Percentiles rank a stretch among this genome's conserved stretches.
Evolutionary conservation across 2,888 invertebrate species (phyloP).

Genomic region (Apotomis betuletana): DNA sequence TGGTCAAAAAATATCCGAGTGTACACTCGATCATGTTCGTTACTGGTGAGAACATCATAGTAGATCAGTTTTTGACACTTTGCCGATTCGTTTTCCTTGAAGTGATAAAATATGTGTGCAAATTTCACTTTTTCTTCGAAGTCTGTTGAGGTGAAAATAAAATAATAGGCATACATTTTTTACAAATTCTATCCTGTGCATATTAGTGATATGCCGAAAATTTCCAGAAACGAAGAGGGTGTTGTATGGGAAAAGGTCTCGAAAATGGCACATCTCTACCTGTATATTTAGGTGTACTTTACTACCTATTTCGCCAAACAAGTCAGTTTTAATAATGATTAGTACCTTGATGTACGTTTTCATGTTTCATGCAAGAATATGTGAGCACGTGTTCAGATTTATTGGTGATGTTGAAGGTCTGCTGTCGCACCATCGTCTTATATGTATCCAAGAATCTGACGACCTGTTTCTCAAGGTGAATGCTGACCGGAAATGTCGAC

Average conservation of each 20-base stretch:
- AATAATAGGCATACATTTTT: neutral
- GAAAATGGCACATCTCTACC: no score
- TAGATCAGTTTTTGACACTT: constrained; percentile 68
- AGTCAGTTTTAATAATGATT: neutral
- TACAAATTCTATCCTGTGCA: no score
- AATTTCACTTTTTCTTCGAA: constrained; percentile 75
- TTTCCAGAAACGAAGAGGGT: no score
- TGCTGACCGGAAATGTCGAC: constrained; percentile 71
- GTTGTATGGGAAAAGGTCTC: no score
- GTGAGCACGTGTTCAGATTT: constrained; percentile 79
- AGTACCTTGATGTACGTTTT: constrained; percentile 67
- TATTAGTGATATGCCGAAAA: no score
- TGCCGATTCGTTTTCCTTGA: constrained; percentile 66
- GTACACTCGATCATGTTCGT: constrained; percentile 73
- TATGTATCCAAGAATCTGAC: constrained; percentile 84
- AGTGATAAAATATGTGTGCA: constrained; percentile 65
- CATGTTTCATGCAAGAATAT: constrained; percentile 84
- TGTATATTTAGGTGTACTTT: no score
- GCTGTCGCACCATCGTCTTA: constrained; percentile 81
- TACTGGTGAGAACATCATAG: constrained; percentile 71
- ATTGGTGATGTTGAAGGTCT: constrained; percentile 80
- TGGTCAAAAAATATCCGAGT: constrained; percentile 76
- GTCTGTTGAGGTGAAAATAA: constrained; percentile 56
- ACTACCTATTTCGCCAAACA: no score
- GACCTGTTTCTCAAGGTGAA: constrained; percentile 77